Evolutionary conservation across 1,140 invertebrate species (phyloP), one percentile per base, ranked within the genome.

Genomic region (Teleopsis dalmanni): DNA sequence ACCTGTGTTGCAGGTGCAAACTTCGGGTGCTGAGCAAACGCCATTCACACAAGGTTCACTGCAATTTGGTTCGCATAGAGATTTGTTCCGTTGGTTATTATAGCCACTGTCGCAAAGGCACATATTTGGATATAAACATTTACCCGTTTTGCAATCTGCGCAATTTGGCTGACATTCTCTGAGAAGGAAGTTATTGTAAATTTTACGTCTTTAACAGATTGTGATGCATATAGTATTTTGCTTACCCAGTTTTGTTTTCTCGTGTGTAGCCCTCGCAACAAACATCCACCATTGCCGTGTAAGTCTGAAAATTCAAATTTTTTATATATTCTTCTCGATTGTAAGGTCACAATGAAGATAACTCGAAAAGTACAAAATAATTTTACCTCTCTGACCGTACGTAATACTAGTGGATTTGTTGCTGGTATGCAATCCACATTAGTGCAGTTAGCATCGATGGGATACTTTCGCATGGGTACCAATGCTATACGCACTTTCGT

Each of bases 21-120:
- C 59, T 31, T 76, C 67, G 16, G 76, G 75, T 26, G 54, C 57
- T 7, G 59, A 48, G 49, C 77, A 79, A 5, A 45, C 55, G 3
- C 71, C 76, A 36, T 76, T 67, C 1, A 53, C 14, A 51, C 76
- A 74, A 27, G 51, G 41, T 18, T 63, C 62, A 11, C 27, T 49
- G 43, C 66, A 70, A 18, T 51, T 52, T 1, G 65, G 58, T 16
- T 48, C 29, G 35, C 66, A 70, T 19, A 57, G 13, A 10, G 53
- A 50, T 2, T 35, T 51, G 42, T 65, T 57, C 21, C 16, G n/a
- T 0, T 40, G 44, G 16, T 59, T 66, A 9, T 33, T 55, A 46
- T 57, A 70, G 23, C 66, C 66, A 5, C 34, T 44, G 14, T 23
- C 47, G 16, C 65, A 68, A 3, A 52, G 26, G 7, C 62, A 67